Base-by-base conservation (phyloP, 2,113 vertebrate species). In the Lutjanus erythropterus region DNA sequence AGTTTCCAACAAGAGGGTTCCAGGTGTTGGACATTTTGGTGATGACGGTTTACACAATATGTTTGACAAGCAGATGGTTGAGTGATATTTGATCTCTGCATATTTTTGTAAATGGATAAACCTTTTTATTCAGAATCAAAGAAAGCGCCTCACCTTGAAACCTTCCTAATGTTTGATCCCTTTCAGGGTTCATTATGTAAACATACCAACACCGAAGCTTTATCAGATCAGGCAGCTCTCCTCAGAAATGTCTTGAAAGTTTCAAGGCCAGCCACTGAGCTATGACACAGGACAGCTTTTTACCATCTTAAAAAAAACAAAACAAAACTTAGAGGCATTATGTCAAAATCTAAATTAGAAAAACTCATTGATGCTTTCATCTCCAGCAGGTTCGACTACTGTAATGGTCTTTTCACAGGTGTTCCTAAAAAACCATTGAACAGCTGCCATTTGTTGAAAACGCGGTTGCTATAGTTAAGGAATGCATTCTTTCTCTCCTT, bases 21-120 rank as follows among this genome's bases (percentile, higher is more conserved):
- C 62, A 78, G 37, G 52, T 84, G 49, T 52, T 52, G 5, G 16
- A 62, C 29, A 39, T 44, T 59, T 69, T 42, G 33, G 5, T 33
- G 27, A 55, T 33, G 42, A 27, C 14, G 67, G 19, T 61, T 47
- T 66, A 31, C 11, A 46, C 4, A 29, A 41, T 39, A 31, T 18
- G 18, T 14, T 19, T 67, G 60, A 42, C 41, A 55, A 50, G 35
- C 52, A 60, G 55, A 68, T 58, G 18, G 53, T 14, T 72, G 46
- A 73, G 33, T 37, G 33, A 52, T 19, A 41, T 49, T 73, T 58
- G 21, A 25, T 21, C n/a, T 49, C 21, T 50, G 35, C 4, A 11
- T 58, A 16, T 31, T 61, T 69, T 61, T 19, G 12, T n/a, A 1
- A 33, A 39, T 39, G 0, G 3, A 23, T 65, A 1, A 37, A 8